These are phyloP conservation scores for Desoria tigrina DNA, from an alignment of 2,888 invertebrate genomes.

Conservation along the genomic window DNA sequence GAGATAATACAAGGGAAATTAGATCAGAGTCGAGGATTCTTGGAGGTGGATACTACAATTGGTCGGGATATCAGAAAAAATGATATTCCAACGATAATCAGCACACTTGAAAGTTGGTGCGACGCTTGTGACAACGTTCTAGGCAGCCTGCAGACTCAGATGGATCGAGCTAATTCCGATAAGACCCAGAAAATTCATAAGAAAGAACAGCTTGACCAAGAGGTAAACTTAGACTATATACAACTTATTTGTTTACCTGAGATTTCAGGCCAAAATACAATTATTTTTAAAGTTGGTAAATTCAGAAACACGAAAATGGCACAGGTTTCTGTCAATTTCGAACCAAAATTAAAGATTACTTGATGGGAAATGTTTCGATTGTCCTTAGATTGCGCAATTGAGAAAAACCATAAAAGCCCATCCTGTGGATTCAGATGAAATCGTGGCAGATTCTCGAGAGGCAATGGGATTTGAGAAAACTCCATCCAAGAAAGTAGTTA, in stretches of 20 bases:
- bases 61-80: conserved; percentile 87
- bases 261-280: too few species aligned
- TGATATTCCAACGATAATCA: conserved; percentile 77
- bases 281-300: too few species aligned
- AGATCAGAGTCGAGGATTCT: conserved; percentile 88
- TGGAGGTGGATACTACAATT: conserved; percentile 91
- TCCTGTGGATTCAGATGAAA: conserved; percentile 70
- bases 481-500: conserved; percentile 63
- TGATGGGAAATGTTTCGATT: too few species aligned
- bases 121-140: conserved; percentile 85
- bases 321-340: too few species aligned
- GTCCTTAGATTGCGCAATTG: conserved; percentile 72
- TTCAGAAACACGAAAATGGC: too few species aligned
- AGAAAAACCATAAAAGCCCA: conserved; percentile 86
- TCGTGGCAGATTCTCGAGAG: conserved; percentile 72
- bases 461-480: conserved; percentile 59
- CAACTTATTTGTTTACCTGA: too few species aligned
- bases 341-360: too few species aligned
- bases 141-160: conserved; percentile 84
- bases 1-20: conserved; percentile 94
- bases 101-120: conserved; percentile 85
- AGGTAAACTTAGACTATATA: conserved; percentile 66
- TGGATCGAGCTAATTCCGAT: conserved; percentile 79
- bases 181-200: conserved; percentile 78
- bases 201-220: conserved; percentile 79